These are phyloP conservation scores for Ganaspis brasiliensis DNA, from an alignment of 2,888 invertebrate species.

Conservation along the genomic window DNA sequence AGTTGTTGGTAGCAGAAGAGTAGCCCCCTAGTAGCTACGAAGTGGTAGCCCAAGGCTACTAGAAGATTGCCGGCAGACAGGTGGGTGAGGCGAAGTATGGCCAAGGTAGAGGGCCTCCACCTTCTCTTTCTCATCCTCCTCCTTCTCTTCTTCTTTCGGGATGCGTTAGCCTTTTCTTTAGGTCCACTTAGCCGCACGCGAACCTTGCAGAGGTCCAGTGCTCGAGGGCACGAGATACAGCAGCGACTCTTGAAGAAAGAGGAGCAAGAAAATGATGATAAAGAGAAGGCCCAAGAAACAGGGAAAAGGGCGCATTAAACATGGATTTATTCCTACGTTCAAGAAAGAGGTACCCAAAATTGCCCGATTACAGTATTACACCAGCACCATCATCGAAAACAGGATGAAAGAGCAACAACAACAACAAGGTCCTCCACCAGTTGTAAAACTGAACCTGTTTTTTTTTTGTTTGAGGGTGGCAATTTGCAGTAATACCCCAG, in stretches of 20 bases:
- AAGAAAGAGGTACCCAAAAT: conserved; percentile 68
- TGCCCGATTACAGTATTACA: conserved; percentile 78
- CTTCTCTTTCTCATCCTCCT: conserved; percentile 43
- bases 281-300: conserved; percentile 54
- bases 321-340: conserved; percentile 78
- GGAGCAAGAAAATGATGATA: conserved; percentile 54
- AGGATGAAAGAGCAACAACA: conserved; percentile 50
- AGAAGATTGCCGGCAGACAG: conserved; percentile 81
- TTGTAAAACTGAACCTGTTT: conserved; percentile 71
- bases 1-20: conserved; percentile 76
- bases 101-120: conserved; percentile 68
- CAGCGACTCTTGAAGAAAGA: conserved; percentile 52
- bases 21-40: conserved; percentile 79
- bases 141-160: conserved; percentile 65
- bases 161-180: conserved; percentile 63
- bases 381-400: conserved; percentile 61
- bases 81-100: conserved; percentile 78
- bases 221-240: conserved; percentile 62
- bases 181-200: conserved; percentile 80
- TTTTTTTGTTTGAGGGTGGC: conserved; percentile 76
- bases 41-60: conserved; percentile 80
- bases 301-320: conserved; percentile 70
- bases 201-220: conserved; percentile 70
- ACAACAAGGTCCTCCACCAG: conserved; percentile 56
- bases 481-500: conserved; percentile 80